A percentile compares a stretch with the other conserved stretches of the same genome.
phyloP scores from a whole-genome alignment of 2,888 invertebrate species.

The Metacarcinus magister region DNA sequence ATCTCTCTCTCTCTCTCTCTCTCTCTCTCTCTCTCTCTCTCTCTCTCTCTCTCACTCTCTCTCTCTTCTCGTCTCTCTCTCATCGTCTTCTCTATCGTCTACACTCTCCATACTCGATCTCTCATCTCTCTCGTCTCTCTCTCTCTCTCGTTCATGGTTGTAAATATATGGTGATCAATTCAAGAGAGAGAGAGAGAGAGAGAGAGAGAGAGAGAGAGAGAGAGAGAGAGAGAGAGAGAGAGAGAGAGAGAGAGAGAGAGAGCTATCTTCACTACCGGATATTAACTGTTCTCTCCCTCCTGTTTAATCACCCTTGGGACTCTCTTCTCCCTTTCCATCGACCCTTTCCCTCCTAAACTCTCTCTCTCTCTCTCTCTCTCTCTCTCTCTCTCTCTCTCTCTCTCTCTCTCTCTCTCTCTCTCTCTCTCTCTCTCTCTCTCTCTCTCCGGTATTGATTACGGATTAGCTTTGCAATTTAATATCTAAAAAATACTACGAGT shows the following conservation, averaged over 20 bases:
- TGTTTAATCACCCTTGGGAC: conserved; percentile 45
- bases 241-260: conserved; percentile 48
- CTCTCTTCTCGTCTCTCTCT: not conserved
- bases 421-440: conserved; percentile 19
- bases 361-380: conserved; percentile 43
- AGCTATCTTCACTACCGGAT: conserved; percentile 48
- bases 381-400: conserved; percentile 41
- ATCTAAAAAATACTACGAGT: conserved; percentile 28
- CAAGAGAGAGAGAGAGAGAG: not conserved
- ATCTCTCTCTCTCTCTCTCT: not conserved
- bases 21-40: not conserved
- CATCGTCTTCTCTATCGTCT: not conserved
- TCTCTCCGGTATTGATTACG: conserved; percentile 12
- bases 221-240: conserved; percentile 44
- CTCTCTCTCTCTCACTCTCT: not conserved
- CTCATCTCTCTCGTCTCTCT: not conserved
- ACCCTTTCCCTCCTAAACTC: conserved; percentile 14
- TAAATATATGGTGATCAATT: not conserved
- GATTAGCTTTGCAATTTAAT: conserved; percentile 48
- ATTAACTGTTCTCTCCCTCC: conserved; percentile 48
- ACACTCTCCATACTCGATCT: not conserved
- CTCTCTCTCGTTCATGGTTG: not conserved
- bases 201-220: not conserved
- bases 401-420: conserved; percentile 31
- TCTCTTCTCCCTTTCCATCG: conserved; percentile 52